A percentile compares a stretch with the other conserved stretches of the same genome.
Evolutionary conservation across 2,797 vertebrate genomes (phyloP).

Genomic region (Astyanax mexicanus): DNA sequence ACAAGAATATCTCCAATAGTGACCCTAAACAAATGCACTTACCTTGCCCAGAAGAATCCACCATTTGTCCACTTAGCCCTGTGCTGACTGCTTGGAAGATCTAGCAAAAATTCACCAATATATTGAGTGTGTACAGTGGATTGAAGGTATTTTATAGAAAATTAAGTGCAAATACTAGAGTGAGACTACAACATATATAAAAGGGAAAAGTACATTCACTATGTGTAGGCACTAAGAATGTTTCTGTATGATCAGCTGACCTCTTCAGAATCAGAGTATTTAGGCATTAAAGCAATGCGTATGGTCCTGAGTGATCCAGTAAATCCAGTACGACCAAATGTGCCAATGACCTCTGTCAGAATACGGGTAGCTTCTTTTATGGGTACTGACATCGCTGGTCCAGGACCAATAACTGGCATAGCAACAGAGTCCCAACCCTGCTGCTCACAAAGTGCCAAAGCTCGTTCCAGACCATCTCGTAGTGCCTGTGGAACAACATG

Average conservation of each 20-base stretch:
- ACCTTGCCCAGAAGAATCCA: slow-evolving; percentile 60
- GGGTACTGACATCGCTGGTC: slow-evolving; percentile 51
- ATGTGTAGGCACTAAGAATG: too few species aligned
- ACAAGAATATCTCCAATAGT: too few species aligned
- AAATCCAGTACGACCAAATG: slow-evolving; percentile 53
- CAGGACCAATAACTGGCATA: slow-evolving; percentile 71
- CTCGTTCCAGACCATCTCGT: slow-evolving; percentile 55
- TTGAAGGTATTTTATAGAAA: too few species aligned
- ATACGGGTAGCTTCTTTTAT: slow-evolving; percentile 57
- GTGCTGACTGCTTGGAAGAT: slow-evolving; percentile 54
- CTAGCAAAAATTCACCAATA: too few species aligned
- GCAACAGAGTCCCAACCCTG: slow-evolving; percentile 61
- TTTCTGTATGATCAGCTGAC: too few species aligned
- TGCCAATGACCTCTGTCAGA: slow-evolving; percentile 59
- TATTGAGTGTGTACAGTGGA: too few species aligned
- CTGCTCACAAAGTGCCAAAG: slow-evolving; percentile 66
- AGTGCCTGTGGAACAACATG: slow-evolving; percentile 60
- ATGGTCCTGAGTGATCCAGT: slow-evolving; percentile 59
- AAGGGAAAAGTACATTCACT: too few species aligned
- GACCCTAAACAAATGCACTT: slow-evolving; percentile 2
- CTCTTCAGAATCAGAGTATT: slow-evolving; percentile 55
- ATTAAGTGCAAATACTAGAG: too few species aligned
- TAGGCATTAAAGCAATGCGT: slow-evolving; percentile 64
- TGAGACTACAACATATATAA: too few species aligned
- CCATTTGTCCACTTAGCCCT: slow-evolving; percentile 56